These are phyloP conservation scores for Scomber colias DNA, from an alignment of 2,113 vertebrate species.

Conservation along the genomic window DNA sequence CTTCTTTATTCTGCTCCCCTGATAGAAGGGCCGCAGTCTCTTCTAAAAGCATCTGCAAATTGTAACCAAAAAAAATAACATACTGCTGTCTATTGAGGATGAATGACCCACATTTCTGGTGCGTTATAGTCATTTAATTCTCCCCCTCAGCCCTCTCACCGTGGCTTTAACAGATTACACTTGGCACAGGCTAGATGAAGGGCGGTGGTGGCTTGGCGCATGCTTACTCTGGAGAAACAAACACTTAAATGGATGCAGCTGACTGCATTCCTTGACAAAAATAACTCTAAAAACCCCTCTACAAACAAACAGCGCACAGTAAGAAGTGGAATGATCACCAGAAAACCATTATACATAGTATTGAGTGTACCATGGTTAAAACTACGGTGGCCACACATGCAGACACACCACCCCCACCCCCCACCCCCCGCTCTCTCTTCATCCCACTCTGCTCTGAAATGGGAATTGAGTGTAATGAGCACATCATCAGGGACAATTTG, in stretches of 20 bases:
- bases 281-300: conserved; percentile 41
- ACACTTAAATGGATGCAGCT: conserved; percentile 77
- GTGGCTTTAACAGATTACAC: conserved; percentile 78
- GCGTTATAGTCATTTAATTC: conserved; percentile 80
- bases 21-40: conserved; percentile 60
- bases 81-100: conserved; percentile 72
- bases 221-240: conserved; percentile 73
- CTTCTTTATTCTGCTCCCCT: conserved; percentile 51
- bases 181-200: conserved; percentile 74
- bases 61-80: conserved; percentile 67
- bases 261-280: conserved; percentile 64
- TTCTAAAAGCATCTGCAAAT: conserved; percentile 76
- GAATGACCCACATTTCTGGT: conserved; percentile 78
- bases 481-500: conserved; percentile 62
- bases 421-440: not conserved
- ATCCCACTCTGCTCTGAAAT: conserved; percentile 42
- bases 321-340: conserved; percentile 23
- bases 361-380: not conserved
- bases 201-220: conserved; percentile 66
- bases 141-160: conserved; percentile 72
- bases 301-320: conserved; percentile 14
- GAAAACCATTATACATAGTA: conserved; percentile 22
- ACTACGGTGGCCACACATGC: conserved; percentile 8
- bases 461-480: conserved; percentile 46
- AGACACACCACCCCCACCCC: conserved; percentile 18